phyloP scores from a whole-genome alignment of 2,113 vertebrate species.

The Azemiops feae region DNA sequence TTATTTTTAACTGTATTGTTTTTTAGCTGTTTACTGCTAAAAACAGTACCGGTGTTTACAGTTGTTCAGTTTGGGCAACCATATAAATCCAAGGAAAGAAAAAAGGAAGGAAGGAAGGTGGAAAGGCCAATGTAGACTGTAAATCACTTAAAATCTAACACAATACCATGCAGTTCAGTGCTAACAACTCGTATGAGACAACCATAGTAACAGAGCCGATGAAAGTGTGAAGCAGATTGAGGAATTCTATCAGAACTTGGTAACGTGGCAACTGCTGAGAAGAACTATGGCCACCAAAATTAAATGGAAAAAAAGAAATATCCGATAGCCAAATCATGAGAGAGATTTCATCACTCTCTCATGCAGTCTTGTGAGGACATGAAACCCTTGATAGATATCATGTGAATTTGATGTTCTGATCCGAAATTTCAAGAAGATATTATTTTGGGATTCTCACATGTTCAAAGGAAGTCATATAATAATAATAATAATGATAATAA shows the following conservation, averaged over 20 bases:
- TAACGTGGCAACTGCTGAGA: neutral
- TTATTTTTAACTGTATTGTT: neutral
- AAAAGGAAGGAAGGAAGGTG: neutral
- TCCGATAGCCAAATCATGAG: neutral
- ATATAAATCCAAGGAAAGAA: neutral
- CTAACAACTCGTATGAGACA: neutral
- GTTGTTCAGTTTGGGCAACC: neutral
- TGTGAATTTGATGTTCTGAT: neutral
- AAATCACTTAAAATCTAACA: neutral
- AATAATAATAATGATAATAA: too few relatives aligned
- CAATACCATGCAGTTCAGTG: neutral
- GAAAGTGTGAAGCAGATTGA: neutral
- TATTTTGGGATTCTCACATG: neutral
- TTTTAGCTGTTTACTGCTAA: neutral
- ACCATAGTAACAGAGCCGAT: neutral
- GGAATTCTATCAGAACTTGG: neutral
- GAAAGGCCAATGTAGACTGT: neutral
- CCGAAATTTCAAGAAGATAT: neutral
- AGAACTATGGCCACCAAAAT: neutral
- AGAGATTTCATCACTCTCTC: neutral
- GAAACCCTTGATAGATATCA: neutral
- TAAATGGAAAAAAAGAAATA: neutral
- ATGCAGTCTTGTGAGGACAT: neutral
- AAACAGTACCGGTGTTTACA: neutral
- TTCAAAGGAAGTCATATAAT: neutral